These are phyloP conservation scores for Sweltsa coloradensis DNA, from an alignment of 1,140 invertebrate species.

Conservation along the genomic window DNA sequence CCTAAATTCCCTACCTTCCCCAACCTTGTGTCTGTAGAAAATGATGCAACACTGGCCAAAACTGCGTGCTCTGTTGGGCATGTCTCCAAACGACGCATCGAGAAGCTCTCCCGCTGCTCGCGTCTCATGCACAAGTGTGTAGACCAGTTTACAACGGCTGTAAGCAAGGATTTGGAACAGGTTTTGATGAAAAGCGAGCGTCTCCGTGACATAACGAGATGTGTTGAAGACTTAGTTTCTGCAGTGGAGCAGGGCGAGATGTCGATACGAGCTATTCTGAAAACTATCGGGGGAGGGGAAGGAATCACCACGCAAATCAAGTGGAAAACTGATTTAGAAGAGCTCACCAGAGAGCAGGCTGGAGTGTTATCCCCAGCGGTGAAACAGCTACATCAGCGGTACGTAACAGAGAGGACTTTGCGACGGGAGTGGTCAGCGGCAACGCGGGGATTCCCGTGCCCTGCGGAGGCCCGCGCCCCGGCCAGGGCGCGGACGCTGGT, in stretches of 20 bases:
- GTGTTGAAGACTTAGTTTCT: conserved; percentile 31
- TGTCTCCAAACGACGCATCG: conserved; percentile 66
- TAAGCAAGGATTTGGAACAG: conserved; percentile 38
- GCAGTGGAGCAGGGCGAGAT: conserved; percentile 13
- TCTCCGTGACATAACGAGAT: conserved; percentile 33
- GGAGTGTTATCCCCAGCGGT: no score
- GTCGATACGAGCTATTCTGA: not conserved
- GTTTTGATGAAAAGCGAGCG: conserved; percentile 36
- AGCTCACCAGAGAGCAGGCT: conserved; percentile 30
- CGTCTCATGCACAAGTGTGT: conserved; percentile 53
- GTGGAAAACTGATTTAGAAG: no score
- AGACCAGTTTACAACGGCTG: conserved; percentile 44
- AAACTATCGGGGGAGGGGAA: not conserved
- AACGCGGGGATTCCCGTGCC: conserved; percentile 51
- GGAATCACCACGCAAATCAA: conserved; percentile 18
- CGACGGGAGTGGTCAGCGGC: conserved; percentile 58
- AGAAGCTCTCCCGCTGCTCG: conserved; percentile 48
- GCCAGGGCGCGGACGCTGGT: conserved; percentile 61
- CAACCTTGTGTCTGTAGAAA: conserved; percentile 68
- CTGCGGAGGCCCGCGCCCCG: conserved; percentile 47
- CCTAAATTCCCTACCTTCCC: conserved; percentile 74
- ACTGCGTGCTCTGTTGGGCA: conserved; percentile 79
- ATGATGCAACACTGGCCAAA: conserved; percentile 80
- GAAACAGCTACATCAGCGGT: conserved; percentile 38
- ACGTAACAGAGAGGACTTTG: conserved; percentile 36